Evolutionary conservation across 2,113 vertebrate species (phyloP).

Genomic region (Podarcis raffonei): DNA sequence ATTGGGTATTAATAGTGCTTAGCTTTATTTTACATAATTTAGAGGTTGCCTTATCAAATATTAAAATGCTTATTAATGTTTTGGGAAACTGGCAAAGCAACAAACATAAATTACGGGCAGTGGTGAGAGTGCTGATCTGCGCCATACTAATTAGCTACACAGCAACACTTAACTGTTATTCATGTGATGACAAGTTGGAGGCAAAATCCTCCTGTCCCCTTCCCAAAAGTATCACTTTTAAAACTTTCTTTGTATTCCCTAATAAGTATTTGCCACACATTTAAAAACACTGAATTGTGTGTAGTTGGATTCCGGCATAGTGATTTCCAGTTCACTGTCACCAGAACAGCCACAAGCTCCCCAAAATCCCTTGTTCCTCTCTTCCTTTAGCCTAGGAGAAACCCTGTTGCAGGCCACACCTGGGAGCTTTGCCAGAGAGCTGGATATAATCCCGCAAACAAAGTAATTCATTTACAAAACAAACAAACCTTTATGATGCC

Average conservation of each 20-base stretch:
- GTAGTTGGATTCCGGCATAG: background rate
- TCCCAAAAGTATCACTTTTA: background rate
- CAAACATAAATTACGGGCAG: slow-evolving; percentile 42
- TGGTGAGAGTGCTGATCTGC: slow-evolving; percentile 12
- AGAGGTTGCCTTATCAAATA: slow-evolving; percentile 64
- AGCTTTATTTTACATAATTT: slow-evolving; percentile 63
- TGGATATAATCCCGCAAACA: background rate
- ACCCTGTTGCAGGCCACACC: background rate
- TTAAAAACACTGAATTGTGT: background rate
- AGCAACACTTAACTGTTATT: slow-evolving; percentile 21
- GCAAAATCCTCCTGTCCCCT: background rate
- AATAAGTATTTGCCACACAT: background rate
- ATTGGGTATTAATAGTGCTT: slow-evolving; percentile 51
- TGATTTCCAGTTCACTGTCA: background rate
- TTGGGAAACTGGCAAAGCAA: slow-evolving; percentile 47
- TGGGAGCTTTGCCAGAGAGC: background rate
- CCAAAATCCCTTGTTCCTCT: background rate
- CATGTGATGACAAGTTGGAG: slow-evolving; percentile 22
- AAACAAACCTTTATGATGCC: background rate
- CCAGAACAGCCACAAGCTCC: background rate
- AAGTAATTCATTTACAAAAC: background rate
- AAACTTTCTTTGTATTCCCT: background rate
- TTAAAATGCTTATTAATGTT: slow-evolving; percentile 63
- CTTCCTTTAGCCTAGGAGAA: background rate
- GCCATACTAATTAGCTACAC: slow-evolving; percentile 60